A percentile compares a stretch with the other conserved stretches of the same genome.
phyloP scores from a whole-genome alignment of 2,888 invertebrate species.

The Dolichopus griseipennis region DNA sequence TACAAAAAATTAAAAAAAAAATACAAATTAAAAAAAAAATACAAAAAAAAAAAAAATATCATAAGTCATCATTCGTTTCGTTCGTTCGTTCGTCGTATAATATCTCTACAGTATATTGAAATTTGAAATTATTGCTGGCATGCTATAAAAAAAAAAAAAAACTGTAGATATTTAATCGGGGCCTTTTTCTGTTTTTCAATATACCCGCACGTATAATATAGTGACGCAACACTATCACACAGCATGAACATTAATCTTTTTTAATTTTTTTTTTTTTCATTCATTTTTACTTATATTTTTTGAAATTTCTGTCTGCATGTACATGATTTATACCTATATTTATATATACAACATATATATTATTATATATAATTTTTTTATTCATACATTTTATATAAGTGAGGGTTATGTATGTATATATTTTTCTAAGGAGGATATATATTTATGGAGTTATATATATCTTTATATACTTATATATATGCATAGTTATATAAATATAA shows the following conservation, averaged over 20 bases:
- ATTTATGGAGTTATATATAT: too few species aligned
- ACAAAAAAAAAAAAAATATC: neutral
- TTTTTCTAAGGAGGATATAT: too few species aligned
- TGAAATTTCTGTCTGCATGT: neutral
- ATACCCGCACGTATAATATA: neutral
- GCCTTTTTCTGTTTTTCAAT: conserved; percentile 3
- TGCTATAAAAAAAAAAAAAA: neutral
- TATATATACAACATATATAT: neutral
- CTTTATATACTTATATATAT: too few species aligned
- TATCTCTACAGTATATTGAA: neutral
- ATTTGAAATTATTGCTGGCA: neutral
- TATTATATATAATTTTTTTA: too few species aligned
- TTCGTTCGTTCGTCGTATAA: neutral
- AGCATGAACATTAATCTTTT: conserved; percentile 6
- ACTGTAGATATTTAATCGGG: neutral
- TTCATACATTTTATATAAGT: too few species aligned
- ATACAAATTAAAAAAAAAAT: too few species aligned
- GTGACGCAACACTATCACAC: conserved; percentile 6
- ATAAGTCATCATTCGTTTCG: conserved; percentile 3
- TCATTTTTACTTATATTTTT: neutral
- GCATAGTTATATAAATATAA: too few species aligned
- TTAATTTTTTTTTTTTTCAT: neutral
- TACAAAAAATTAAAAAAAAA: too few species aligned
- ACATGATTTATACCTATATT: neutral
- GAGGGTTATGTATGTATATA: too few species aligned